A percentile compares a stretch with the other conserved stretches of the same genome.
Evolutionary conservation across 1,140 invertebrate species (phyloP).

Genomic region (Ostrea denselamellosa): DNA sequence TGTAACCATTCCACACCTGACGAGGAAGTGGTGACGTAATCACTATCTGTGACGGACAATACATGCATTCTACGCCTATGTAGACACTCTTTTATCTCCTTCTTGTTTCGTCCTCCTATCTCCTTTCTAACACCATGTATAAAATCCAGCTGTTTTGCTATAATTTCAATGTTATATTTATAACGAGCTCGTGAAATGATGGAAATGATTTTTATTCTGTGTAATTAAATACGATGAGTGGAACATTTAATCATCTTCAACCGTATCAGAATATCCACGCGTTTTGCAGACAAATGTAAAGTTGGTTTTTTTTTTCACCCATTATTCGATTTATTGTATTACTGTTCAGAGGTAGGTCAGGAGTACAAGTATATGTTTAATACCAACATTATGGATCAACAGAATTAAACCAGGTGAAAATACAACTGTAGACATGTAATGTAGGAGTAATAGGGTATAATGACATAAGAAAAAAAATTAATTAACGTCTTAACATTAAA

Average conservation of each 20-base stretch:
- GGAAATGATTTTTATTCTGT: slow-evolving; percentile 2
- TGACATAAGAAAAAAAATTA: too few relatives aligned
- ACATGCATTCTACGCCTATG: slow-evolving; percentile 17
- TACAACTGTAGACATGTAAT: too few relatives aligned
- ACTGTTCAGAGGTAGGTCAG: too few relatives aligned
- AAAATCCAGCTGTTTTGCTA: slow-evolving; percentile 3
- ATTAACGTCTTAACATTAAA: too few relatives aligned
- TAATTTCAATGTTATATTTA: slow-evolving; percentile 5
- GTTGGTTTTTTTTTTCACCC: background rate
- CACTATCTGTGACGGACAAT: slow-evolving; percentile 25
- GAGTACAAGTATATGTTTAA: too few relatives aligned
- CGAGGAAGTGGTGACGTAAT: slow-evolving; percentile 20
- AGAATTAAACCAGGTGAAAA: too few relatives aligned
- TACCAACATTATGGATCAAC: too few relatives aligned
- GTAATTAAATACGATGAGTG: slow-evolving; percentile 3
- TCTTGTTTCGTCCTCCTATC: background rate
- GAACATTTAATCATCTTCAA: background rate
- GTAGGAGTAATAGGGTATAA: too few relatives aligned
- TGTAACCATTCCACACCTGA: background rate
- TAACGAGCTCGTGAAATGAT: background rate
- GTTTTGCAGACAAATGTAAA: background rate
- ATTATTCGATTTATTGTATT: too few relatives aligned
- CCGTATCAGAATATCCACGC: background rate
- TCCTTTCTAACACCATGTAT: slow-evolving; percentile 28
- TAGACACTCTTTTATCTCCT: background rate